Evolutionary conservation across 2,888 invertebrate species (phyloP).

Genomic region (Nephrotoma guestfalica): DNA sequence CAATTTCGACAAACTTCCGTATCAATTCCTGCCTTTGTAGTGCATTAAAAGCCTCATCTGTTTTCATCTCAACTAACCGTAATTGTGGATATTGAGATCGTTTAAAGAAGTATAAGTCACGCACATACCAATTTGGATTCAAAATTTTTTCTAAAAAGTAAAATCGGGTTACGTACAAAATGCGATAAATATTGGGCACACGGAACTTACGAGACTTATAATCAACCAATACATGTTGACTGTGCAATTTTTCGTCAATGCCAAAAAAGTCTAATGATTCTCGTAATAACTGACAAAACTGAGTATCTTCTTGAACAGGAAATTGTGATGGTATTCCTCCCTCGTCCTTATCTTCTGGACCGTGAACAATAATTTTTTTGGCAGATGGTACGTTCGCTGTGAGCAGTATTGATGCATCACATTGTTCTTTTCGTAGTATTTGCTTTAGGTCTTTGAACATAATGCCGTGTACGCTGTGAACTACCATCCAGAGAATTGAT

Average conservation of each 20-base stretch:
- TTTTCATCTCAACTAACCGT: conserved; percentile 83
- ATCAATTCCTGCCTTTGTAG: conserved; percentile 81
- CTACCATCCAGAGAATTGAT: conserved; percentile 95
- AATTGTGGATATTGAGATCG: conserved; percentile 96
- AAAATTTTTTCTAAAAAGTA: conserved; percentile 74
- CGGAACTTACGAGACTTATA: conserved; percentile 81
- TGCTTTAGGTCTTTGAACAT: conserved; percentile 99
- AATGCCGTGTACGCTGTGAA: conserved; percentile 96
- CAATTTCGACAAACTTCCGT: conserved; percentile 93
- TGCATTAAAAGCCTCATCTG: conserved; percentile 78
- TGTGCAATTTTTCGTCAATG: conserved; percentile 78
- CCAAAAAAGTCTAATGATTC: conserved; percentile 96
- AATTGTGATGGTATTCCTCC: conserved; percentile 97
- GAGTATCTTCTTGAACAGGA: conserved; percentile 95
- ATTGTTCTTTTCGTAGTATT: conserved; percentile 95
- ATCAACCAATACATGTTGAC: conserved; percentile 91
- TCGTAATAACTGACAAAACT: conserved; percentile 85
- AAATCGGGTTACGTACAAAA: background rate
- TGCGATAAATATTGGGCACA: background rate
- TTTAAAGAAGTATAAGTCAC: conserved; percentile 91
- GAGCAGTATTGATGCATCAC: conserved; percentile 91
- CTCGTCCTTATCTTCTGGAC: conserved; percentile 56
- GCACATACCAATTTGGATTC: conserved; percentile 85
- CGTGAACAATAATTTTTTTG: conserved; percentile 96
- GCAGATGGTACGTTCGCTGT: conserved; percentile 99